A percentile compares a stretch with the other conserved stretches of the same genome.
phyloP scores from a whole-genome alignment of 1,140 invertebrate species.

The Drosophila yakuba region DNA sequence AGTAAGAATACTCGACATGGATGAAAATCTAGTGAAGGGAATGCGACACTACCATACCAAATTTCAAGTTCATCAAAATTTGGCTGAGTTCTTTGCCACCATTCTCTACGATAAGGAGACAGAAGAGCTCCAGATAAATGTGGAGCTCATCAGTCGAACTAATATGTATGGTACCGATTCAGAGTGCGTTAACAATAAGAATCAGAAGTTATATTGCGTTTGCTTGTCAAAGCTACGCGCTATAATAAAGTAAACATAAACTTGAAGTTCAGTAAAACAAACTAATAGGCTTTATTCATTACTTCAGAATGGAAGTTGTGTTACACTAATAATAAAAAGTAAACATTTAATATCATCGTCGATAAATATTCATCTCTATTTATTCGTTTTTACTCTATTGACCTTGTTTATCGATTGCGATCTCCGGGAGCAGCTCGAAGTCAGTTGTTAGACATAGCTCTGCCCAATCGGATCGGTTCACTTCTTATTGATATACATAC shows the following conservation, averaged over 20 bases:
- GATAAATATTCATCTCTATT: not conserved
- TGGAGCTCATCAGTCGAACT: slow-evolving; percentile 86
- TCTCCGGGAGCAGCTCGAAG: not conserved
- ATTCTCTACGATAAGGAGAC: slow-evolving; percentile 71
- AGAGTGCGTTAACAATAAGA: slow-evolving; percentile 84
- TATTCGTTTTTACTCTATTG: not conserved
- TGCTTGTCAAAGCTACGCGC: slow-evolving; percentile 14
- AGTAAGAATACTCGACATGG: not conserved
- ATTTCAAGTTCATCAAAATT: slow-evolving; percentile 70
- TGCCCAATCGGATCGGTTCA: not conserved
- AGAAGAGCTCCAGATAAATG: slow-evolving; percentile 37
- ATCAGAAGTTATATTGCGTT: slow-evolving; percentile 86
- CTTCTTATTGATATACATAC: not conserved
- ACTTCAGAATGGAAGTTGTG: not conserved
- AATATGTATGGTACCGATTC: slow-evolving; percentile 86
- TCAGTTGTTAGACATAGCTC: not conserved
- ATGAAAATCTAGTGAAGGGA: not conserved
- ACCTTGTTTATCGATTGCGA: not conserved
- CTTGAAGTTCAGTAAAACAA: not conserved
- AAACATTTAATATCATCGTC: not conserved
- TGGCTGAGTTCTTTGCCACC: slow-evolving; percentile 87
- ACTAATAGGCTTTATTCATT: too few relatives aligned
- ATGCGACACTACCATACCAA: slow-evolving; percentile 23
- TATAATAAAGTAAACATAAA: not conserved
- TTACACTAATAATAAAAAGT: not conserved